Evolutionary conservation across 2,888 invertebrate genomes (phyloP), one percentile per base, ranked within the genome.

Genomic region (Eristalinus aeneus): DNA sequence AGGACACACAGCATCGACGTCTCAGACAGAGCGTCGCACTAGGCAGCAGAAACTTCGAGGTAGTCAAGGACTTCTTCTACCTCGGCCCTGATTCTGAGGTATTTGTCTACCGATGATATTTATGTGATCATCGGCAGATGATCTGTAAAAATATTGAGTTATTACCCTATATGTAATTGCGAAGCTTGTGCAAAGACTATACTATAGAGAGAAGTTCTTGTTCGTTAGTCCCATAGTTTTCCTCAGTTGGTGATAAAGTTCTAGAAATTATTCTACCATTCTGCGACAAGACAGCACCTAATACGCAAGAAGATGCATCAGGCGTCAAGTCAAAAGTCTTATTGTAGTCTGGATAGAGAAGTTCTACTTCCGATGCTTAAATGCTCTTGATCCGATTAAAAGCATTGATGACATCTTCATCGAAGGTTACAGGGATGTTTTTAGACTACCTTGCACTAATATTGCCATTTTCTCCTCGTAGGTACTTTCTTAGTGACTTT

Each of bases 111-210:
- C n/a, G n/a, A n/a, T n/a, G n/a, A n/a, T n/a, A n/a, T n/a, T n/a
- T n/a, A n/a, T n/a, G n/a, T n/a, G 12, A 65, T 85, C 9, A 72
- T 39, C 0, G 78, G 69, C 34, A 83, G 87, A 10, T 83, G 76
- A 39, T 87, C 87, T 1, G 87, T 87, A 32, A 27, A 77, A 9
- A 81, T 86, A 20, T 76, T 77, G 3, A 81, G 31, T 12, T 60
- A 22, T 6, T 16, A 1, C 90, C 91, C 36, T 90, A 91, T 2
- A 92, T 20, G 46, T 91, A 91, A 2, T 90, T 90, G 22, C 90
- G 67, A 27, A 91, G 91, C 53, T 90, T 89, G 86, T 91, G 90
- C 1, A 88, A 74, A 0, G 90, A 90, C 90, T 89, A 90, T 1
- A 91, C 88, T 9, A 91, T 89, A 0, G 89, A 89, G 46, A 91